Percentiles rank a stretch among this genome's conserved stretches.
These are phyloP conservation scores for Orchestes rusci DNA, from an alignment of 2,888 invertebrate species.

Conservation along the genomic window DNA sequence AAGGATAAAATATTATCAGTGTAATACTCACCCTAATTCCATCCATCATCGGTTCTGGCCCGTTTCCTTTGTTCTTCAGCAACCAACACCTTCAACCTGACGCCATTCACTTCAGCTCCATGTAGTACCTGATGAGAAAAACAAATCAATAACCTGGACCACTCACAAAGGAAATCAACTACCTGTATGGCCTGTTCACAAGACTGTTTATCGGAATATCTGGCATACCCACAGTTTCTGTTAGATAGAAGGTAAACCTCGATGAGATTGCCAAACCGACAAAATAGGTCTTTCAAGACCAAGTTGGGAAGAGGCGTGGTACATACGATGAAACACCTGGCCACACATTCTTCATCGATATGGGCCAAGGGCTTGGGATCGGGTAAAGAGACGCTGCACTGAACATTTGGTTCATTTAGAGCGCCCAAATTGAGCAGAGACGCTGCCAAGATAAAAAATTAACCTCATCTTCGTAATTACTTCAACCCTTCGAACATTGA, in stretches of 20 bases:
- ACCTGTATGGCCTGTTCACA: slow-evolving; percentile 71
- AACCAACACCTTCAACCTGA: slow-evolving; percentile 79
- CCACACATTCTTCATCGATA: slow-evolving; percentile 59
- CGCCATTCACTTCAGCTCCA: slow-evolving; percentile 81
- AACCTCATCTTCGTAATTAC: background rate
- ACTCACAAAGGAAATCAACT: slow-evolving; percentile 24
- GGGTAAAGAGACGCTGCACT: slow-evolving; percentile 66
- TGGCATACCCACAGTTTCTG: slow-evolving; percentile 89
- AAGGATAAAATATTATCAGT: too few relatives aligned
- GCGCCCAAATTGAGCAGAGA: slow-evolving; percentile 24
- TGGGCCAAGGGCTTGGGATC: slow-evolving; percentile 61
- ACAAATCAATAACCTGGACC: background rate
- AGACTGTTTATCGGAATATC: slow-evolving; percentile 67
- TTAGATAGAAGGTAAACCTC: slow-evolving; percentile 85
- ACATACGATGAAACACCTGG: slow-evolving; percentile 61
- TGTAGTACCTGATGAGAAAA: slow-evolving; percentile 50
- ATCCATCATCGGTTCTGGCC: slow-evolving; percentile 24
- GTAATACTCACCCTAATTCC: too few relatives aligned
- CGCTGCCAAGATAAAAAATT: too few relatives aligned
- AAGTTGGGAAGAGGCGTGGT: slow-evolving; percentile 65
- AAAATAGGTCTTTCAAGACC: slow-evolving; percentile 80
- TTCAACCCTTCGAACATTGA: too few relatives aligned
- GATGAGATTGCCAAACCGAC: slow-evolving; percentile 83
- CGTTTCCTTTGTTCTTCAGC: slow-evolving; percentile 59
- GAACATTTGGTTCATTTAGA: slow-evolving; percentile 29